Evolutionary conservation across 2,113 vertebrate species (phyloP).

Genomic region (Sylvicapra grimmia): DNA sequence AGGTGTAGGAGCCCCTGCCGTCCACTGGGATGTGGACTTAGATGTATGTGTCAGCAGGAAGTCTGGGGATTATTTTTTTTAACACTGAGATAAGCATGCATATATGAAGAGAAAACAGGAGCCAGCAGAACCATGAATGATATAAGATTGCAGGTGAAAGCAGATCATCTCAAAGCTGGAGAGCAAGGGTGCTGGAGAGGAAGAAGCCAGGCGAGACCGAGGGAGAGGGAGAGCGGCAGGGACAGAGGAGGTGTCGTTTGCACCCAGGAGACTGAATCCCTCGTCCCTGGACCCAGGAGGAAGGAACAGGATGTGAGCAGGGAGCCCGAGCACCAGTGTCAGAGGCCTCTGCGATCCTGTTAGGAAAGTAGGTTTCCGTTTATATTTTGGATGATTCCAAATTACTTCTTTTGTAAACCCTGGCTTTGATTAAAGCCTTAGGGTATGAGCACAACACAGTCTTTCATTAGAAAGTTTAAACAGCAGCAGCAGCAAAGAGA

Average conservation of each 20-base stretch:
- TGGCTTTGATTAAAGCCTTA: conserved; percentile 42
- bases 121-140: not conserved
- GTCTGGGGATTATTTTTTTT: not conserved
- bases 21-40: not conserved
- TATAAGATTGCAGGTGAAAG: not conserved
- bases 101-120: not conserved
- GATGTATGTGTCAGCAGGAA: not conserved
- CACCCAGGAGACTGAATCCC: not conserved
- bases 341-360: not conserved
- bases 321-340: not conserved
- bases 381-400: conserved; percentile 1
- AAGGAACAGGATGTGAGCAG: not conserved
- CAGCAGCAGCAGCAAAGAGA: not conserved
- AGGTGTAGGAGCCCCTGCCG: not conserved
- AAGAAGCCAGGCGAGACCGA: not conserved
- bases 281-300: not conserved
- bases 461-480: conserved; percentile 45
- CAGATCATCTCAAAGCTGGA: not conserved
- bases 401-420: conserved; percentile 9
- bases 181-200: not conserved
- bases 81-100: not conserved
- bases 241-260: not conserved
- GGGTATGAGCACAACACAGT: not conserved
- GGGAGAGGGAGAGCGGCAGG: not conserved
- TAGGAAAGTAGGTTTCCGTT: not conserved